Percentiles rank a stretch among this genome's conserved stretches.
These are phyloP conservation scores for Hoplias malabaricus DNA, from an alignment of 2,113 vertebrate species.

Conservation along the genomic window DNA sequence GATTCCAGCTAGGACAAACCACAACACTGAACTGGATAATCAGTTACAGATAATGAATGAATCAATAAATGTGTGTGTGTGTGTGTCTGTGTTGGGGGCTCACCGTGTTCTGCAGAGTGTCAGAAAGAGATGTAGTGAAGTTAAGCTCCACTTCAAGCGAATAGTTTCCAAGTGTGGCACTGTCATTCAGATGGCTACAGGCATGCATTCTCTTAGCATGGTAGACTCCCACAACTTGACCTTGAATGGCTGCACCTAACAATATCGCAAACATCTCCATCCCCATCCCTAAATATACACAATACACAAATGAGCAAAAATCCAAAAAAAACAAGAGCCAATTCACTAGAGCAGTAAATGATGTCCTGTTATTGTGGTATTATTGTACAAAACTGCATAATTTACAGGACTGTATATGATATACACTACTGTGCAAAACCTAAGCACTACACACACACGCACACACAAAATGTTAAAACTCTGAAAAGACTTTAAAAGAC, in stretches of 20 bases:
- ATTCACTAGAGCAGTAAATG: background rate
- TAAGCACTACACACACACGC: too few species aligned
- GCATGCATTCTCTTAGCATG: constrained; percentile 45
- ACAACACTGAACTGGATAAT: too few species aligned
- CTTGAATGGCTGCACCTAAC: constrained; percentile 65
- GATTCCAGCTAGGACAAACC: too few species aligned
- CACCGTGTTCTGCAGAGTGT: constrained; percentile 46
- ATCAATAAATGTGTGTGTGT: background rate
- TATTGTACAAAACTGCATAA: too few species aligned
- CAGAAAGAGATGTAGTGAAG: constrained; percentile 28
- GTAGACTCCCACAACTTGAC: constrained; percentile 68
- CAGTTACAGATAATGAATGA: too few species aligned
- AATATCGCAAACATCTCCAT: constrained; percentile 66
- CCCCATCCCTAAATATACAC: constrained; percentile 68
- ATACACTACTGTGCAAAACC: too few species aligned
- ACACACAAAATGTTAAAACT: too few species aligned
- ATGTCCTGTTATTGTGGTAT: too few species aligned
- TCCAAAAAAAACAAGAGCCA: background rate
- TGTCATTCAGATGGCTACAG: constrained; percentile 54
- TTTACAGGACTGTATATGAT: too few species aligned
- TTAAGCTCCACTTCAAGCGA: constrained; percentile 18
- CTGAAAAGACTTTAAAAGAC: too few species aligned
- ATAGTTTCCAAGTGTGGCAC: constrained; percentile 28
- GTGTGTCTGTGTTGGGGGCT: background rate
- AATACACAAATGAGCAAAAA: background rate